Evolutionary conservation across 2,113 vertebrate species (phyloP), one percentile per base, ranked within the genome.

Genomic region (Burhinus bistriatus): DNA sequence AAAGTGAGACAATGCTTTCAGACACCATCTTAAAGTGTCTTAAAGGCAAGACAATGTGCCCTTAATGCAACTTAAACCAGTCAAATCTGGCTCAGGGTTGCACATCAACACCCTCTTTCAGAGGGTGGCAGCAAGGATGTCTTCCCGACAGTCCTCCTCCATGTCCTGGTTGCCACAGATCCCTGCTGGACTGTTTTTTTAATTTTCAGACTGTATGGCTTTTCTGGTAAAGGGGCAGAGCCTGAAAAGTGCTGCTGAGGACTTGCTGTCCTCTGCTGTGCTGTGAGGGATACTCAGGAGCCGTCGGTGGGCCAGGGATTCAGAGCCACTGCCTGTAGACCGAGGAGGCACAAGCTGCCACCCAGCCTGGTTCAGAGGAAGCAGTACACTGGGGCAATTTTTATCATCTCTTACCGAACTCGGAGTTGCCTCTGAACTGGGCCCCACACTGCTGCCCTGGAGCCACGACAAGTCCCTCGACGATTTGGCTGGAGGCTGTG

Each of bases 351-450:
- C 0, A 0, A 69, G 49, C 17, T 78, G 30, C 40, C 8, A 13
- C 21, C 30, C 32, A 49, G n/a, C 26, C 36, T 27, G 73, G 20
- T 38, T 52, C 61, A 55, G 64, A 51, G 42, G 26, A 25, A 45
- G 47, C 3, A 0, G 23, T 27, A 23, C n/a, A 14, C 38, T 3
- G 4, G 38, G 23, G 8, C 72, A n/a, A 0, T 51, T 89, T 81
- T 44, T n/a, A 68, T 16, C 7, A 21, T 59, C 49, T 65, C 66
- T 58, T 59, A 58, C 32, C 21, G 15, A 64, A 95, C 30, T 81
- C 51, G 12, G 27, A 42, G 10, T 4, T 13, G 2, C 14, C 42
- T 52, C 0, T 44, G 69, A 62, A 47, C 22, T 18, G 26, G 47
- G n/a, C 23, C 55, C 22, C 3, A 2, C 1, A 3, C 45, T 86